Percentiles rank a stretch among this genome's conserved stretches.
Evolutionary conservation across 2,888 invertebrate species (phyloP).

Genomic region (Callosobruchus maculatus): DNA sequence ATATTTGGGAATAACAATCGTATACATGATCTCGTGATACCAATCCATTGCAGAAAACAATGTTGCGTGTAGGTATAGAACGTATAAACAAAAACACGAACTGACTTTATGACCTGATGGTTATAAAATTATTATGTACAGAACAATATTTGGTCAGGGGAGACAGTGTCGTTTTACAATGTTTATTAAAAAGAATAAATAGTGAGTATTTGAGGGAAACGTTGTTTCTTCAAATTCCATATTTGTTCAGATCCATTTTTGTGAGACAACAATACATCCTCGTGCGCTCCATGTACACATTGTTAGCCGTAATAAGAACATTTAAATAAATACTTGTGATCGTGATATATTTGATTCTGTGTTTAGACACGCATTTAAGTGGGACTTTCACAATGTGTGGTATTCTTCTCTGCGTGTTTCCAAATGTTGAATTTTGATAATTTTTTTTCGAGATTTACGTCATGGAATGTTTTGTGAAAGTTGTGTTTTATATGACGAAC

Average conservation of each 20-base stretch:
- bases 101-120: not conserved
- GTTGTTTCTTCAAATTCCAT: constrained; percentile 29
- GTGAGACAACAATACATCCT: constrained; percentile 29
- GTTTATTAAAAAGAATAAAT: constrained; percentile 38
- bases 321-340: constrained; percentile 28
- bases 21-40: not conserved
- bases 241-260: constrained; percentile 28
- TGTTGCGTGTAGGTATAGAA: not conserved
- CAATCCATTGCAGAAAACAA: not conserved
- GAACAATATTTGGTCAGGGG: not conserved
- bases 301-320: constrained; percentile 24
- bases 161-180: constrained; percentile 32
- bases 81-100: not conserved
- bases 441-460: not conserved
- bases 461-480: not conserved
- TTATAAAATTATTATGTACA: not conserved
- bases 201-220: constrained; percentile 32
- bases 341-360: constrained; percentile 25
- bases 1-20: too few species aligned
- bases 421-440: not conserved
- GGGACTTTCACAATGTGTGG: not conserved
- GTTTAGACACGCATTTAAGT: constrained; percentile 29
- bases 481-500: not conserved
- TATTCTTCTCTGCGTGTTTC: not conserved
- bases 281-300: constrained; percentile 31